Conservation (phyloP, 2,113 vertebrate genomes). For the Melanostigma gelatinosum region DNA sequence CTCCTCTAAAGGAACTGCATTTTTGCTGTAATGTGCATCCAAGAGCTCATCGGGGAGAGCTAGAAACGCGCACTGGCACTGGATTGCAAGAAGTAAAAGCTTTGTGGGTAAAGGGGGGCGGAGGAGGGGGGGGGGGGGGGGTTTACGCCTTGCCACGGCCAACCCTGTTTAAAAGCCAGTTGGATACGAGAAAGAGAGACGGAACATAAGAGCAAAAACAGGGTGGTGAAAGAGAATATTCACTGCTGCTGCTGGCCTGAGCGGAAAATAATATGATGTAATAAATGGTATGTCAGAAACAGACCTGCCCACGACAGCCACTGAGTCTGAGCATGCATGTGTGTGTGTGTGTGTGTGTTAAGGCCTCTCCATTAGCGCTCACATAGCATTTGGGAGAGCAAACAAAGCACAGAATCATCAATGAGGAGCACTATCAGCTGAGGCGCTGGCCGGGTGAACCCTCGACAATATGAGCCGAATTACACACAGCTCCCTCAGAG, state of each 20-base stretch:
- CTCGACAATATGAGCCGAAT: slow-evolving; percentile 63
- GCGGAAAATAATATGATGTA: slow-evolving; percentile 75
- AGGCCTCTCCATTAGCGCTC: slow-evolving; percentile 45
- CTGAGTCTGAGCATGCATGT: slow-evolving; percentile 12
- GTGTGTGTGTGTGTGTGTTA: slow-evolving; percentile 18
- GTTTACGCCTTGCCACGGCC: slow-evolving; percentile 61
- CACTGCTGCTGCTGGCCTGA: slow-evolving; percentile 61
- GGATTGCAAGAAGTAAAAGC: slow-evolving; percentile 55
- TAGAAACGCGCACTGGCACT: slow-evolving; percentile 40
- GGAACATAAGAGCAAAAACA: slow-evolving; percentile 48
- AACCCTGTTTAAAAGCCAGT: slow-evolving; percentile 59
- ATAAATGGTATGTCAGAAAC: slow-evolving; percentile 69
- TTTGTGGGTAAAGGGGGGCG: slow-evolving; percentile 53
- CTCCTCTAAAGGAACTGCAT: slow-evolving; percentile 35
- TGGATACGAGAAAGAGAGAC: slow-evolving; percentile 47
- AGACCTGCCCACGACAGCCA: slow-evolving; percentile 43
- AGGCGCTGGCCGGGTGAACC: slow-evolving; percentile 21
- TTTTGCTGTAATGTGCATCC: slow-evolving; percentile 51
- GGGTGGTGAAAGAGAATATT: slow-evolving; percentile 63
- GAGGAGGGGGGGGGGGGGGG: slow-evolving; percentile 38
- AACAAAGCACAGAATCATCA: slow-evolving; percentile 36
- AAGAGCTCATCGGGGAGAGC: slow-evolving; percentile 57
- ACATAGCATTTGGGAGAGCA: slow-evolving; percentile 17
- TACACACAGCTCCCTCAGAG: slow-evolving; percentile 58
- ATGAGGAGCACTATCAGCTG: slow-evolving; percentile 8